Evolutionary conservation across 1,140 invertebrate species (phyloP).

Genomic region (Drosophila lacertosa): DNA sequence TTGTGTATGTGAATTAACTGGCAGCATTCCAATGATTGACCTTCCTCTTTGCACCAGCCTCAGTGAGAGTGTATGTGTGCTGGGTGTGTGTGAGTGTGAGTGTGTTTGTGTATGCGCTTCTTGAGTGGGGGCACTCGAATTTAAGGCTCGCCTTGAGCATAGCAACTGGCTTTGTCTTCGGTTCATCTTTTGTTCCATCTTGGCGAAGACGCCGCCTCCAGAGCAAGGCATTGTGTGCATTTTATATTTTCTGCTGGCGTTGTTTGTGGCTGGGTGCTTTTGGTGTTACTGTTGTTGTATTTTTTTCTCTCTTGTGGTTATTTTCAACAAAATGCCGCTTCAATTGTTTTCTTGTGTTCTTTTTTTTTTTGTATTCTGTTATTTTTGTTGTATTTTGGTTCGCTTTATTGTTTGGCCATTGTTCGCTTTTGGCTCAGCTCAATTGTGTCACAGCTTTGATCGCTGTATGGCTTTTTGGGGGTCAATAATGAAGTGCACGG

Average conservation of each 20-base stretch:
- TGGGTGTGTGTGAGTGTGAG: constrained; percentile 25
- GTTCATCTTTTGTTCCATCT: constrained; percentile 71
- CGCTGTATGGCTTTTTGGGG: constrained; percentile 50
- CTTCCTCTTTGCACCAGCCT: constrained; percentile 43
- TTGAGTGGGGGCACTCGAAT: constrained; percentile 61
- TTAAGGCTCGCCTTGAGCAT: constrained; percentile 73
- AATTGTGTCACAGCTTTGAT: constrained; percentile 71
- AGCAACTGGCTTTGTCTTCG: constrained; percentile 72
- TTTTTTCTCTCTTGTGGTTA: constrained; percentile 25
- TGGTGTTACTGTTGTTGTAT: constrained; percentile 31
- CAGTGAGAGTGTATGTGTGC: constrained; percentile 13
- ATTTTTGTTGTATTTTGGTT: constrained; percentile 45
- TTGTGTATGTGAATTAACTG: constrained; percentile 79
- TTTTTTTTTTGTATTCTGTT: constrained; percentile 1
- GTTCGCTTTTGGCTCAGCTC: constrained; percentile 55
- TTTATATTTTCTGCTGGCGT: constrained; percentile 33
- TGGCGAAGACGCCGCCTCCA: constrained; percentile 4
- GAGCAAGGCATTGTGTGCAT: constrained; percentile 61
- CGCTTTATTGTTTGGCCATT: constrained; percentile 45
- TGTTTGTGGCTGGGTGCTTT: constrained; percentile 42
- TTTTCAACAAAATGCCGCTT: constrained; percentile 42
- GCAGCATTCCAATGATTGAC: constrained; percentile 82
- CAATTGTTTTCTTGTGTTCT: constrained; percentile 16
- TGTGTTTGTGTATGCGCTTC: constrained; percentile 28
- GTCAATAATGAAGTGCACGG: constrained; percentile 70